Evolutionary conservation across 1,140 invertebrate species (phyloP), one percentile per base, ranked within the genome.

Genomic region (Musca vetustissima): DNA sequence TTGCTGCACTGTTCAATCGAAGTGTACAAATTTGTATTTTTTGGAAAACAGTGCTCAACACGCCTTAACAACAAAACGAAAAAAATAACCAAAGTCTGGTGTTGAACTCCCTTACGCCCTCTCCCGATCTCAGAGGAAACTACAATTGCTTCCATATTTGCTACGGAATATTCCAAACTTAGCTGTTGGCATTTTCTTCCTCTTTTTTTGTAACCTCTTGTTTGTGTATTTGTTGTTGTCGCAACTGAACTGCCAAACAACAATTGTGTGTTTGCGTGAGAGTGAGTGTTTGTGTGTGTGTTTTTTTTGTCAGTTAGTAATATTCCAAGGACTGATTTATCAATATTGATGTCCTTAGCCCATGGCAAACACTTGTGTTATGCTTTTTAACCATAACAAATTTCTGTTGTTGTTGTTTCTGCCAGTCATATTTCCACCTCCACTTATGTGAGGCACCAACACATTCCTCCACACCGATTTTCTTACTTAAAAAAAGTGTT

Each of bases 261-360:
- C 13, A 28, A 13, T 4, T 43, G 36, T 6, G 36, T 13, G 36
- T 43, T 7, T 43, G 36, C 4, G 6, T 13, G 36, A 8, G 6
- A 8, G 36, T 43, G 11, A 8, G 6, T 43, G 36, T 43, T 4
- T 43, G 36, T 13, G 36, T 1, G 6, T 61, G 57, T 61, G 36
- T 43, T 4, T 43, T 4, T 28, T 61, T 19, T 36, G 1, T 36
- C 17, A 22, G 28, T 28, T 36, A 17, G 9, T 61, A 36, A 36
- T 19, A 36, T 25, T 4, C 28, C 57, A 61, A 61, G 28, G 57
- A 61, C 57, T 61, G 57, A 61, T 43, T 61, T 61, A 61, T 61
- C 57, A 61, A 61, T 61, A 61, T 61, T 61, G 57, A 61, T 61
- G 57, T 61, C 57, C 57, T 61, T 61, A 61, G 57, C 57, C 36